phyloP scores from a whole-genome alignment of 2,113 vertebrate genomes.

The Percina caprodes region DNA sequence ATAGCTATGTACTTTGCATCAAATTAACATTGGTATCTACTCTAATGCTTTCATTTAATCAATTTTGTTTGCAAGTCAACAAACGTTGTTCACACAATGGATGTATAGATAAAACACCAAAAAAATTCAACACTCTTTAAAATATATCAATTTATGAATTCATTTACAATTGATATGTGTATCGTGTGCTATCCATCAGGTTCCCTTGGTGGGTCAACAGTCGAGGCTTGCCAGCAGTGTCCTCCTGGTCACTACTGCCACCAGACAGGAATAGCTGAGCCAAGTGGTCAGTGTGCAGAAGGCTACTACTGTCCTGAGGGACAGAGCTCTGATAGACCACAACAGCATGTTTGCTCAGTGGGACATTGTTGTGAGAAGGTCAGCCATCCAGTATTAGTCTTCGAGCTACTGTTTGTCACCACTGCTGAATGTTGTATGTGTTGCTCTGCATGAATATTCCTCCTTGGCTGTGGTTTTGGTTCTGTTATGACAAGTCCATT shows the following conservation, averaged over 20 bases:
- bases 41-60: slow-evolving; percentile 24
- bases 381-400: slow-evolving; percentile 45
- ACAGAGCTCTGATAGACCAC: slow-evolving; percentile 77
- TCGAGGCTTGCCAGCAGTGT: slow-evolving; percentile 77
- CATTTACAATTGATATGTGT: not conserved
- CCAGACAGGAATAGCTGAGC: slow-evolving; percentile 63
- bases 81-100: not conserved
- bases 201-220: slow-evolving; percentile 64
- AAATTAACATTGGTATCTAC: slow-evolving; percentile 32
- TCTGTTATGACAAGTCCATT: slow-evolving; percentile 24
- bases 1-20: slow-evolving; percentile 43
- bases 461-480: slow-evolving; percentile 11
- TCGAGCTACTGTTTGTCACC: slow-evolving; percentile 57
- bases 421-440: slow-evolving; percentile 34
- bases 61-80: slow-evolving; percentile 1
- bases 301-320: slow-evolving; percentile 84
- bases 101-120: not conserved
- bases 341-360: slow-evolving; percentile 79
- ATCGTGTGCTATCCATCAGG: slow-evolving; percentile 55
- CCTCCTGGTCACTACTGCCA: slow-evolving; percentile 82
- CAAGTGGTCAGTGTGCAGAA: slow-evolving; percentile 80
- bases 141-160: not conserved
- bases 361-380: slow-evolving; percentile 87
- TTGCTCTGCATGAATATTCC: slow-evolving; percentile 26
- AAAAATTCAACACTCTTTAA: not conserved